Evolutionary conservation across 2,113 vertebrate species (phyloP), one percentile per base, ranked within the genome.

Genomic region (Daphoenositta chrysoptera): DNA sequence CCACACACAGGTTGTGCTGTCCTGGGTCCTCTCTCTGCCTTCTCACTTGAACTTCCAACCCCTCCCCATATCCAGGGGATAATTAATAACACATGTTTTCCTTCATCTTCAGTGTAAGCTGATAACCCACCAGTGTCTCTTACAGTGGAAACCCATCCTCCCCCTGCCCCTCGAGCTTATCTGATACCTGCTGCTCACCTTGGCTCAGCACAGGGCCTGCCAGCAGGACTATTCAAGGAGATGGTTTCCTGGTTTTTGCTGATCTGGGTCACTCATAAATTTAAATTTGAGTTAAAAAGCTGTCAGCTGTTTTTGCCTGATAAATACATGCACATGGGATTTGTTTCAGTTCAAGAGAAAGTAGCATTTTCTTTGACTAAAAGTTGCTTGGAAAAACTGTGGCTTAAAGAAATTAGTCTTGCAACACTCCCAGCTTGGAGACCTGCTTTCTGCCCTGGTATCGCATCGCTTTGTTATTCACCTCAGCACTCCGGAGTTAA

Each of bases 401-500:
- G 69, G 53, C 33, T 76, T 54, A 28, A 2, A 90, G 54, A 88
- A 91, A 88, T 65, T 2, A 85, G 31, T 76, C 54, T 83, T 73
- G 58, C 73, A 88, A 33, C 63, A 10, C 26, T 80, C 92, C n/a
- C 42, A 83, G 71, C 88, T 57, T 48, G 87, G 48, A 87, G 69
- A 61, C 23, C 50, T 77, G 83, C 70, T 69, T 87, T 88, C 65
- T 93, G 88, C 87, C 76, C 69, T 16, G 33, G 22, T 48, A 72
- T 73, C 22, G 19, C 45, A 37, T 23, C 23, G 57, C 90, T 92
- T 96, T 90, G 83, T 88, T 94, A 94, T 90, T 93, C 96, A 96
- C 94, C 88, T 96, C 47, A 83, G 78, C 68, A 50, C 83, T 90
- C 70, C 37, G 6, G 4, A 39, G 83, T 70, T 94, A 93, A 96